Evolutionary conservation across 2,113 vertebrate species (phyloP).

Genomic region (Turdus rufiventris): DNA sequence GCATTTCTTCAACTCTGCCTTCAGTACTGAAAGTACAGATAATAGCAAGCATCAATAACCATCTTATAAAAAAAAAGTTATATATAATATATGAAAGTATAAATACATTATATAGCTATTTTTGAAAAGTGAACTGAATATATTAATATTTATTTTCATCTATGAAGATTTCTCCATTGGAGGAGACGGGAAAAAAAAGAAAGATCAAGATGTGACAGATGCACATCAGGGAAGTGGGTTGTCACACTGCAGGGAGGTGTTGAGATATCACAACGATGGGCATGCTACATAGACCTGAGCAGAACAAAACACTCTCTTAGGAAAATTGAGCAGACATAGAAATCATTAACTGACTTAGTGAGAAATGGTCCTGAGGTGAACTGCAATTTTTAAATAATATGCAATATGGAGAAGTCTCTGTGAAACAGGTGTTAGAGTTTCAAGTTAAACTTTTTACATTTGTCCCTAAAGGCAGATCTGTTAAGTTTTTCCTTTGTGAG

Average conservation of each 20-base stretch:
- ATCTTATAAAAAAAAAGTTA: not conserved
- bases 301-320: not conserved
- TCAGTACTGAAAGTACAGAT: not conserved
- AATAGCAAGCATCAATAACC: not conserved
- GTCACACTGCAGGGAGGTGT: conserved; percentile 23
- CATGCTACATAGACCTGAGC: not conserved
- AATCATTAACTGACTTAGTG: conserved; percentile 13
- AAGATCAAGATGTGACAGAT: conserved; percentile 23
- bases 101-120: conserved; percentile 7
- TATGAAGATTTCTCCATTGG: not conserved
- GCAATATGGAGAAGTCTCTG: conserved; percentile 38
- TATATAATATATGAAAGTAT: not conserved
- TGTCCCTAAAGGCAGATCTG: conserved; percentile 54
- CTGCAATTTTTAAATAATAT: conserved; percentile 41
- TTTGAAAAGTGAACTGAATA: not conserved
- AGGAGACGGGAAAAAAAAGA: not conserved
- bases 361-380: conserved; percentile 23
- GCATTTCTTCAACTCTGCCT: not conserved
- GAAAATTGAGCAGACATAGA: not conserved
- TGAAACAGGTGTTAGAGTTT: conserved; percentile 61
- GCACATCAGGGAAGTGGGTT: conserved; percentile 30
- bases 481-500: conserved; percentile 43
- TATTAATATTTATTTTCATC: conserved; percentile 2
- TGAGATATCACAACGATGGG: not conserved
- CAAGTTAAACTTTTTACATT: conserved; percentile 46